Evolutionary conservation across 2,797 vertebrate genomes (phyloP).

Genomic region (Emydoidea blandingii): DNA sequence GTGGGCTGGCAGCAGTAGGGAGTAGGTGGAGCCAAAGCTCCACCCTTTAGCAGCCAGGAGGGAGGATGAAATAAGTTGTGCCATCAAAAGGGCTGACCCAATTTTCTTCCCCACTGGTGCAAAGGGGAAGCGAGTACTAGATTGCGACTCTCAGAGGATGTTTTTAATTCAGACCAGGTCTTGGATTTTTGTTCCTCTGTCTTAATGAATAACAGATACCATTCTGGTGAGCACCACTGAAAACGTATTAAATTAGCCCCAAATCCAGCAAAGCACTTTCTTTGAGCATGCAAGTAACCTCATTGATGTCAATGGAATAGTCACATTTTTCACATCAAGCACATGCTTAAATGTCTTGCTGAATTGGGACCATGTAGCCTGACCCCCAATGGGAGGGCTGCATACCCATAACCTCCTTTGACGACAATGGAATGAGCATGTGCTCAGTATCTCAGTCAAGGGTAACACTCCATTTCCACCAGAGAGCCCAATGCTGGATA

Average conservation of each 20-base stretch:
- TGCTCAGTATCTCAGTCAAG: constrained; percentile 21
- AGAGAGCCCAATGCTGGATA: constrained; percentile 30
- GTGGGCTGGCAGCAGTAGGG: neutral
- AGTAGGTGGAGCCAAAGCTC: neutral
- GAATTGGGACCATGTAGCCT: neutral
- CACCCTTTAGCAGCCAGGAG: neutral
- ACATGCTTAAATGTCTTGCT: constrained; percentile 5
- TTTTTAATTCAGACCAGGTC: neutral
- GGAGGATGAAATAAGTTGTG: neutral
- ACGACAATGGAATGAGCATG: neutral
- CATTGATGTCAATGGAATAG: constrained; percentile 29
- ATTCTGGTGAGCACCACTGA: neutral
- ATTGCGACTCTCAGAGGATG: rapidly evolving
- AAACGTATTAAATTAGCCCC: neutral
- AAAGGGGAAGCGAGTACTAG: constrained; percentile 9
- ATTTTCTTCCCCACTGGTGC: neutral
- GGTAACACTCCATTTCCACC: constrained; percentile 52
- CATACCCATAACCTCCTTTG: constrained; percentile 6
- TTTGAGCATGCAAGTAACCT: constrained; percentile 8
- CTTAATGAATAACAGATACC: neutral
- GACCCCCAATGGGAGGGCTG: neutral
- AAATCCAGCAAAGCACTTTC: neutral
- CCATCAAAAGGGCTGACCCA: neutral
- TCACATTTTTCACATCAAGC: constrained; percentile 16
- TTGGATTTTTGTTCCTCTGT: neutral